Percentiles rank a stretch among this genome's conserved stretches.
Evolutionary conservation across 2,113 vertebrate genomes (phyloP).

Genomic region (Psilopsiagon aurifrons): DNA sequence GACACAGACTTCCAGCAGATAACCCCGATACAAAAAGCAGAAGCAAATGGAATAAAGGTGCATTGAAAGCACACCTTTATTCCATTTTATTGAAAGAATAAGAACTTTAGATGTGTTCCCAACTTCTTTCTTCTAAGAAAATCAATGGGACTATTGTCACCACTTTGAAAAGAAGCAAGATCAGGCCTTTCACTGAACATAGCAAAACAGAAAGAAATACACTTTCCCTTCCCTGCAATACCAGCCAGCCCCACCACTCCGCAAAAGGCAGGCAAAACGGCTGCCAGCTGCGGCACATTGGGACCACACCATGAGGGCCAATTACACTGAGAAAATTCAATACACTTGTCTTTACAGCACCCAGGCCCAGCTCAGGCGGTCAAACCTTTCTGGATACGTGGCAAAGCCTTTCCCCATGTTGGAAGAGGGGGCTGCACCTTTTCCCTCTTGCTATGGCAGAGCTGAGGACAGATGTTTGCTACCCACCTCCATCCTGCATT

Average conservation of each 20-base stretch:
- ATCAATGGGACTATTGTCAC: conserved; percentile 47
- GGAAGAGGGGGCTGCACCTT: not conserved
- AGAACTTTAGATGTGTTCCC: conserved; percentile 31
- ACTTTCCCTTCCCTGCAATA: not conserved
- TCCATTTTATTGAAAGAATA: conserved; percentile 35
- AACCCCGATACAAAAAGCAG: conserved; percentile 1
- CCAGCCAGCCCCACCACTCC: not conserved
- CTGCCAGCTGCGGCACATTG: not conserved
- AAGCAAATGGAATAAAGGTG: conserved; percentile 21
- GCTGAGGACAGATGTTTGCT: not conserved
- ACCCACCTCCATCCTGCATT: not conserved
- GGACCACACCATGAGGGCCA: not conserved
- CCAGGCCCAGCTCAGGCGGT: not conserved
- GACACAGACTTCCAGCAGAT: not conserved
- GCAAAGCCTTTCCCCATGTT: not conserved
- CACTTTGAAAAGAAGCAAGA: conserved; percentile 16
- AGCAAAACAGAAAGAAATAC: conserved; percentile 13
- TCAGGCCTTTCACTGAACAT: conserved; percentile 4
- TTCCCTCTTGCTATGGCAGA: not conserved
- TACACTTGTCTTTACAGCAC: not conserved
- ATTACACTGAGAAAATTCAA: not conserved
- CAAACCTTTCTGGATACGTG: not conserved
- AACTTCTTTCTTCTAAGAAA: conserved; percentile 36
- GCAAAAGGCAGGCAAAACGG: not conserved
- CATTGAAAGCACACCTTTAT: conserved; percentile 9